Conservation (phyloP, 2,888 invertebrate genomes). For the Amblyjoppa fuscipennis region DNA sequence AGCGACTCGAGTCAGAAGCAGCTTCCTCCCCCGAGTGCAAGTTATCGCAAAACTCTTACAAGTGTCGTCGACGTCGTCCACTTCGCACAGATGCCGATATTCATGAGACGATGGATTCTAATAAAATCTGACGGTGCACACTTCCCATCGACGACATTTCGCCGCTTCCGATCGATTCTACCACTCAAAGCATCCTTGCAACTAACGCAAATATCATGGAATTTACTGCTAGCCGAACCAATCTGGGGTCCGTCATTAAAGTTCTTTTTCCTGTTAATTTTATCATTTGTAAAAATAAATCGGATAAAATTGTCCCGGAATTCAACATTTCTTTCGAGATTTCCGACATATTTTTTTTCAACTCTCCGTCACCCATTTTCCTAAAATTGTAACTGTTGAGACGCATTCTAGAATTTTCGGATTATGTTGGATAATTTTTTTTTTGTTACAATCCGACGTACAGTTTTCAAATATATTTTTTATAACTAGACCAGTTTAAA, state of each 20-base stretch:
- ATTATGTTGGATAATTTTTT: background rate
- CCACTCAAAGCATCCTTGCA: background rate
- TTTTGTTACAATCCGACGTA: background rate
- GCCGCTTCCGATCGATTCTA: too few relatives aligned
- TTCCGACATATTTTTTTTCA: background rate
- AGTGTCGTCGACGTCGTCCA: slow-evolving; percentile 35
- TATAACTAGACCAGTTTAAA: too few relatives aligned
- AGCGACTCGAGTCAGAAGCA: slow-evolving; percentile 28
- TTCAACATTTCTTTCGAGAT: background rate
- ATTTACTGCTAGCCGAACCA: background rate
- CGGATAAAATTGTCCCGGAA: background rate
- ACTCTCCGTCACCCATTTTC: background rate
- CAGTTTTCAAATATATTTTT: too few relatives aligned
- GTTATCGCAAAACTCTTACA: slow-evolving; percentile 49
- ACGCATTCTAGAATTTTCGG: background rate
- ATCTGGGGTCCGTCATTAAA: background rate
- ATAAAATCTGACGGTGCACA: slow-evolving; percentile 17
- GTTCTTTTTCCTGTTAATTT: background rate
- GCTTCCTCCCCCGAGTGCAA: slow-evolving; percentile 21
- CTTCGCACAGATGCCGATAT: slow-evolving; percentile 34
- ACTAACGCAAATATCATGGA: background rate
- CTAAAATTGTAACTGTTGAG: background rate
- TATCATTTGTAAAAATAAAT: background rate
- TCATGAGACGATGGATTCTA: slow-evolving; percentile 22
- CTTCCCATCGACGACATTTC: background rate